phyloP scores from a whole-genome alignment of 2,113 vertebrate species.

The Panurus biarmicus region DNA sequence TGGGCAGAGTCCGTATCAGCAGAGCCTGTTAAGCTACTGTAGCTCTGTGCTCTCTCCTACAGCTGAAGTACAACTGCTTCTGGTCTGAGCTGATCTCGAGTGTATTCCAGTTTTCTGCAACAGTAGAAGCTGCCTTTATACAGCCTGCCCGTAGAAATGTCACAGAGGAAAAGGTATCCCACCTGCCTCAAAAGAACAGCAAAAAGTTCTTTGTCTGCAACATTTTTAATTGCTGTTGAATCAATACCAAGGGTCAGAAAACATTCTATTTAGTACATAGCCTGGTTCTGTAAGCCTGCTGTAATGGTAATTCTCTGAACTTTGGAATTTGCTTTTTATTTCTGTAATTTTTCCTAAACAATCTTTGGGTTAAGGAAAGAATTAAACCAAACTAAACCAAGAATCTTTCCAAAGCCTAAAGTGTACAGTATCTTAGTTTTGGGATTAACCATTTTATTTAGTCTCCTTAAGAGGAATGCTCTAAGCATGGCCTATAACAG shows the following conservation, averaged over 20 bases:
- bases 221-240: neutral
- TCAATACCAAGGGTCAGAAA: neutral
- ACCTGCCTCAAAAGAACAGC: neutral
- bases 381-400: neutral
- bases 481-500: neutral
- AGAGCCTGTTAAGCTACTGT: neutral
- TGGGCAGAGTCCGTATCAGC: neutral
- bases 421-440: neutral
- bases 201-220: neutral
- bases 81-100: neutral
- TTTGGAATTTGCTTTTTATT: neutral
- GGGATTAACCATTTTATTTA: constrained; percentile 15
- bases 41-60: neutral
- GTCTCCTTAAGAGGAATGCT: neutral
- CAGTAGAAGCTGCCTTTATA: neutral
- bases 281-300: neutral
- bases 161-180: neutral
- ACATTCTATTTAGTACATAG: neutral
- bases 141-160: neutral
- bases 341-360: neutral
- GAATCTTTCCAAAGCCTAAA: neutral
- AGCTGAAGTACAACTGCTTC: neutral
- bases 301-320: neutral
- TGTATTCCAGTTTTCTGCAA: neutral
- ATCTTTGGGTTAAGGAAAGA: neutral